Evolutionary conservation across 2,888 invertebrate species (phyloP).

Genomic region (Sisyra terminalis): DNA sequence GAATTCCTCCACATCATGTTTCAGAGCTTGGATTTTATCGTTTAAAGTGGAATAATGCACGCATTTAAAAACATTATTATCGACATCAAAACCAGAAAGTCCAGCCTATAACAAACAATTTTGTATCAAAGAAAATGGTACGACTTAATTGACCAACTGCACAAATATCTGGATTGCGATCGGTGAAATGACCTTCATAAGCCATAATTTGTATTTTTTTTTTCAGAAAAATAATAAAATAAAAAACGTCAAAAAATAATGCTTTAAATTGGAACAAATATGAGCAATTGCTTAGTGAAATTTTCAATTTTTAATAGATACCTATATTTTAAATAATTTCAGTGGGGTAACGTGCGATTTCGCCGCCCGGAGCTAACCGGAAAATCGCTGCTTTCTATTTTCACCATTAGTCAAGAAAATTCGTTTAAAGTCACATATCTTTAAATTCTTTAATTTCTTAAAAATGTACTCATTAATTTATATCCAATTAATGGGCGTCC

Average conservation of each 20-base stretch:
- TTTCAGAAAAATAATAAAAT: not conserved
- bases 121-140: not conserved
- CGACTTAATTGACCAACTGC: conserved; percentile 12
- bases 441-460: too few species aligned
- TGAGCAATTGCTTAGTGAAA: conserved; percentile 13
- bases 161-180: conserved; percentile 13
- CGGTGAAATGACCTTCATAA: conserved; percentile 19
- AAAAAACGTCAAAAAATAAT: not conserved
- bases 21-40: conserved; percentile 19
- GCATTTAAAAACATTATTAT: conserved; percentile 15
- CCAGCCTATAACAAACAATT: conserved; percentile 18
- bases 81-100: conserved; percentile 15
- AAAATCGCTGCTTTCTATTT: too few species aligned
- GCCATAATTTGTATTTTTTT: conserved; percentile 1
- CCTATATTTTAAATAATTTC: too few species aligned
- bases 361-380: too few species aligned
- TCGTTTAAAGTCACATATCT: too few species aligned
- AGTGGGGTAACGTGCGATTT: not conserved
- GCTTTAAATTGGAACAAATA: conserved; percentile 13
- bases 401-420: too few species aligned
- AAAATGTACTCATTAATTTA: too few species aligned
- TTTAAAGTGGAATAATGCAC: conserved; percentile 18
- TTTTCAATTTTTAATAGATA: conserved; percentile 19
- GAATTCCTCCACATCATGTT: conserved; percentile 16
- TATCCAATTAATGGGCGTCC: too few species aligned